Conservation (phyloP, 2,888 invertebrate species). For the Adineta ricciae region DNA sequence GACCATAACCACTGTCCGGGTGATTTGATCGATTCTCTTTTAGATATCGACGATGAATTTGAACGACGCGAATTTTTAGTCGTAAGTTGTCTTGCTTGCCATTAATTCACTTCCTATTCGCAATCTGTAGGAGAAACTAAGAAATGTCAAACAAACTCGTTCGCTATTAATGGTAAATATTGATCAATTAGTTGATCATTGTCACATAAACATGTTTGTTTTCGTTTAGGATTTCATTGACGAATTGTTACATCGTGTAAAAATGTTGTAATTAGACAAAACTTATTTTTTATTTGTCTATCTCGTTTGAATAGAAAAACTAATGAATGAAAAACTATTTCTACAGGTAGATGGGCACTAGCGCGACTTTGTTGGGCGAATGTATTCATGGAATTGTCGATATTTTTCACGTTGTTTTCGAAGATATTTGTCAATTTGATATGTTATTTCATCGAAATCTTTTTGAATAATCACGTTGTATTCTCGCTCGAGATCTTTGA, state of each 20-base stretch:
- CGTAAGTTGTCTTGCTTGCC: too few species aligned
- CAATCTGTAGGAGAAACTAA: not conserved
- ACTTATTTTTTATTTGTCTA: not conserved
- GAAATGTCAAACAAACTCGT: constrained; percentile 24
- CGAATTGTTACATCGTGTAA: constrained; percentile 24
- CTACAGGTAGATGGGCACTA: not conserved
- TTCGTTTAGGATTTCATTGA: constrained; percentile 29
- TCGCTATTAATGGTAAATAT: constrained; percentile 19
- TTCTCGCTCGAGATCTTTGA: not conserved
- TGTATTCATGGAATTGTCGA: not conserved
- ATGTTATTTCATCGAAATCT: not conserved
- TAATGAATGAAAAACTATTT: not conserved
- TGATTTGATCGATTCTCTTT: constrained; percentile 48
- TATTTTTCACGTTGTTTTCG: not conserved
- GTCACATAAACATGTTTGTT: not conserved
- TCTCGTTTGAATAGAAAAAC: not conserved
- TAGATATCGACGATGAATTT: constrained; percentile 82
- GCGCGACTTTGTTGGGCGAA: not conserved
- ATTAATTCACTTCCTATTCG: too few species aligned
- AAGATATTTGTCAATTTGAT: not conserved
- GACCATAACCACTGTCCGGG: constrained; percentile 32
- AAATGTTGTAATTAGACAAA: constrained; percentile 23
- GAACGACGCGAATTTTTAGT: constrained; percentile 59
- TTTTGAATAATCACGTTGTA: not conserved
- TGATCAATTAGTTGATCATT: not conserved